phyloP scores from a whole-genome alignment of 2,888 invertebrate genomes.

The Allolobophora icterica region DNA sequence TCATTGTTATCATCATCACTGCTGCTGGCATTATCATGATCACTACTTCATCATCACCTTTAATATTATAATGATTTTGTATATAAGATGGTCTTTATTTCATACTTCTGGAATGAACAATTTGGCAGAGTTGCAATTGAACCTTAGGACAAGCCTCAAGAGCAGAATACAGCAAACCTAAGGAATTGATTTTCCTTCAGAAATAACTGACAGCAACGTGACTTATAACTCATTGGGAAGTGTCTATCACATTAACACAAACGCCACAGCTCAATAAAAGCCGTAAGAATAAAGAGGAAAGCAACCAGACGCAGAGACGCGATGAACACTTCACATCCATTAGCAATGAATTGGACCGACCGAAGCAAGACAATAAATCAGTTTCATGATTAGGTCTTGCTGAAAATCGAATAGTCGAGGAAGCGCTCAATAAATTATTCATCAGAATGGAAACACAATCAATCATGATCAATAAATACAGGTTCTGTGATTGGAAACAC shows the following conservation, averaged over 20 bases:
- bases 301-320: background rate
- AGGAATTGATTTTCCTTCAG: background rate
- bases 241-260: background rate
- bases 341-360: background rate
- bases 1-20: background rate
- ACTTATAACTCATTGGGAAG: background rate
- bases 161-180: background rate
- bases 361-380: background rate
- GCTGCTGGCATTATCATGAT: background rate
- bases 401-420: background rate
- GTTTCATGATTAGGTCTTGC: background rate
- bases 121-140: background rate
- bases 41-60: background rate
- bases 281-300: background rate
- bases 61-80: no score
- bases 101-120: background rate
- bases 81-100: background rate
- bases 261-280: background rate
- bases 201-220: slow-evolving; percentile 4
- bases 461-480: background rate
- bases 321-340: background rate
- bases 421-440: background rate
- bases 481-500: slow-evolving; percentile 17
- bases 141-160: background rate
- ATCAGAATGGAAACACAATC: background rate